Conservation (phyloP, 2,113 vertebrate genomes). For the Daboia siamensis region DNA sequence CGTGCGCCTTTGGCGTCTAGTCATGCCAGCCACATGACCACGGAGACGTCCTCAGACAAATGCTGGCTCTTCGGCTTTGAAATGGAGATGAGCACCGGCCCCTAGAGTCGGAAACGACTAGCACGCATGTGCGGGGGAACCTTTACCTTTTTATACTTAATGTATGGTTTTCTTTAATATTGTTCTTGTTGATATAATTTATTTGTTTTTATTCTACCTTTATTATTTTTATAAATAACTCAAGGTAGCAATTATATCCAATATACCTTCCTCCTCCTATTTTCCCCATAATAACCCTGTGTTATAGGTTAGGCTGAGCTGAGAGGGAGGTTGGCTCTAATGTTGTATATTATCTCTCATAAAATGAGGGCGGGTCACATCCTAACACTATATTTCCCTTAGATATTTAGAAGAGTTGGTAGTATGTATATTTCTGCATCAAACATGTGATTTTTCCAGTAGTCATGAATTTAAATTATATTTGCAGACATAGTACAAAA, state of each 20-base stretch:
- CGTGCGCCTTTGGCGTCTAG: too few relatives aligned
- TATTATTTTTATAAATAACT: slow-evolving; percentile 16
- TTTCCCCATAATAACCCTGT: neutral
- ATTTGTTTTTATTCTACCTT: neutral
- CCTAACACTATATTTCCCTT: slow-evolving; percentile 1
- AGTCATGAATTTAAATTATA: neutral
- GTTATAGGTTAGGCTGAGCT: neutral
- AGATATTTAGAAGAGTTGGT: neutral
- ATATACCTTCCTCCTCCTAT: neutral
- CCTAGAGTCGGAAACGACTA: too few relatives aligned
- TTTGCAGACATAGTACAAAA: neutral
- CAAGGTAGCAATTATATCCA: neutral
- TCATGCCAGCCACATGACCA: too few relatives aligned
- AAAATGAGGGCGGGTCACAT: slow-evolving; percentile 13
- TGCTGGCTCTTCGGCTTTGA: too few relatives aligned
- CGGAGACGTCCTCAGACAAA: too few relatives aligned
- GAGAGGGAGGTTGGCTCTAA: neutral
- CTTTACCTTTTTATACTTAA: neutral
- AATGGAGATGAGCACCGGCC: too few relatives aligned
- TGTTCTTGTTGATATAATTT: neutral
- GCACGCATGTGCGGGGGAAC: too few relatives aligned
- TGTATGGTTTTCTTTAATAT: neutral
- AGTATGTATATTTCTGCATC: neutral
- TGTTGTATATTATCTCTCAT: neutral
- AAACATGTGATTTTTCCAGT: neutral